Base-by-base conservation (phyloP, 2,113 vertebrate genomes). In the Fregata magnificens region DNA sequence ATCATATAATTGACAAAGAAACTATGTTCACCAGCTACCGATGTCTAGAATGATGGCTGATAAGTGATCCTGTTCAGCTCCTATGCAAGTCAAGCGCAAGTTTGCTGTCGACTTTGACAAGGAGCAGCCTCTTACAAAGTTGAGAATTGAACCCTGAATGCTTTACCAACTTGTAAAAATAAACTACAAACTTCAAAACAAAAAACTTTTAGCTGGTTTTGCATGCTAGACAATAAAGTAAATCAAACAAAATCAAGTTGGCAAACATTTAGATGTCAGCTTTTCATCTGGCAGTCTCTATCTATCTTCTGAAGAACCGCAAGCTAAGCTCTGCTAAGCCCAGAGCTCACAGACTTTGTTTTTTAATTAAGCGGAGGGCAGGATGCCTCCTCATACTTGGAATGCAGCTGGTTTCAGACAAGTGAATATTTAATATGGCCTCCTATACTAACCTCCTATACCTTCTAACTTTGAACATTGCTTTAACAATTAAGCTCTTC, bases 381-480 rank as follows among this genome's bases (percentile, higher is more conserved):
- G 73, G 63, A 90, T 88, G 84, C 82, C 91, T 96, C 72, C 91
- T 92, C 66, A 61, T 77, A 90, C 71, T 89, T 96, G 91, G 87
- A 96, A 96, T 82, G 82, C 88, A 95, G 89, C 90, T 91, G 74
- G 52, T 61, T 95, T 91, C 78, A 90, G 89, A 86, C 58, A 91
- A 97, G 88, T 76, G 93, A 96, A 96, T 96, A 95, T 92, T 97
- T 93, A 89, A 89, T 92, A 96, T 93, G 87, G 96, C 95, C 93
- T 94, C 56, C 40, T 93, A 83, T 80, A 76, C 86, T 93, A 93
- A 93, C 93, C 88, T 85, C 65, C 56, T 93, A 55, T 89, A 85
- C 76, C 84, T 96, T 93, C 93, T 74, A 89, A 49, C 91, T 97
- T 95, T 97, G 97, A 97, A 97, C 73, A 53, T 24, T 88, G 70